Percentiles rank a stretch among this genome's conserved stretches.
Conservation (phyloP, 2,888 invertebrate genomes). For the Acrobasis consociella region DNA sequence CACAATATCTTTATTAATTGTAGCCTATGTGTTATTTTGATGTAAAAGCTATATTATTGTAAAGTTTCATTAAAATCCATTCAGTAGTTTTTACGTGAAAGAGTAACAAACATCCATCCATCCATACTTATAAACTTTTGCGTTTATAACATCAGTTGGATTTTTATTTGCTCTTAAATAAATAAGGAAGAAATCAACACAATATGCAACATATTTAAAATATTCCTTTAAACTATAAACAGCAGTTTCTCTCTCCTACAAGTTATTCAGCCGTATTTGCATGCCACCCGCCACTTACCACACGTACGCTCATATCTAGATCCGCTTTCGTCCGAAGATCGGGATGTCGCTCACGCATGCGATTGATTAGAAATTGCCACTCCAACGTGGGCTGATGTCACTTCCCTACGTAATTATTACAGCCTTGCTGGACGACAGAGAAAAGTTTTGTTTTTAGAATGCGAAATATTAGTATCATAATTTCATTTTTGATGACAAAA, state of each 20-base stretch:
- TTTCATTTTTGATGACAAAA: too few relatives aligned
- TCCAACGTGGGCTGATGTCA: conserved; percentile 61
- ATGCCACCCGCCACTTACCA: not conserved
- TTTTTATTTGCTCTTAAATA: too few relatives aligned
- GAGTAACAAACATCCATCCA: too few relatives aligned
- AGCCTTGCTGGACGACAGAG: not conserved
- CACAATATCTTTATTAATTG: too few relatives aligned
- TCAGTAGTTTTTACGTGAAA: too few relatives aligned
- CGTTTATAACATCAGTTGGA: too few relatives aligned
- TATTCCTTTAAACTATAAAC: not conserved
- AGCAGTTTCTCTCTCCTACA: not conserved
- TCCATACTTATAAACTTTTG: too few relatives aligned
- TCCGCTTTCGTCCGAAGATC: conserved; percentile 66
- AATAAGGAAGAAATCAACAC: too few relatives aligned
- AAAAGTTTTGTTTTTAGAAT: not conserved
- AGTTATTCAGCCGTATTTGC: conserved; percentile 4
- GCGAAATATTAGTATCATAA: not conserved
- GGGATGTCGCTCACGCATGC: conserved; percentile 59
- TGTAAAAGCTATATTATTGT: too few relatives aligned
- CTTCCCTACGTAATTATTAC: conserved; percentile 39
- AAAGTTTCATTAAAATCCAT: too few relatives aligned
- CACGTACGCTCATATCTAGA: conserved; percentile 46
- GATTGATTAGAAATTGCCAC: conserved; percentile 71
- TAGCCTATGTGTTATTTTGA: too few relatives aligned
- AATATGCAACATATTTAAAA: not conserved